Evolutionary conservation across 1,140 invertebrate species (phyloP).

Genomic region (Bursaphelenchus mucronatus): DNA sequence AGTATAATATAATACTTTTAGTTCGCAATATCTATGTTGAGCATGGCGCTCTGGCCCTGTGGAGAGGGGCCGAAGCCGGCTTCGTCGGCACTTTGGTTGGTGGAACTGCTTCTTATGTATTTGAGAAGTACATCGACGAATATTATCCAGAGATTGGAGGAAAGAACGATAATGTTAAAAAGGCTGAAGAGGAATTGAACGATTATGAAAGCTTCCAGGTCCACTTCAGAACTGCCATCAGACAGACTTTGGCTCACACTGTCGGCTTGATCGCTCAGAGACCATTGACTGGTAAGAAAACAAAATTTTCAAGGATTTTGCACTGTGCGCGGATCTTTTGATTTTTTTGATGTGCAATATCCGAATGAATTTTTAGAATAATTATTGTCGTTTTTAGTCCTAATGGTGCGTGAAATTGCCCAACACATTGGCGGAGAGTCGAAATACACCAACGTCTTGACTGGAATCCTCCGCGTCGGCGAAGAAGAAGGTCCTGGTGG

Average conservation of each 20-base stretch:
- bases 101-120: constrained; percentile 18
- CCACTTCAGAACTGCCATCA: constrained; percentile 42
- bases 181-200: constrained; percentile 45
- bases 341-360: neutral
- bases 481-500: constrained; percentile 50
- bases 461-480: constrained; percentile 41
- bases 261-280: constrained; percentile 1
- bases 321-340: neutral
- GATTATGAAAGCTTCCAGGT: constrained; percentile 38
- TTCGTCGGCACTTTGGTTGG: constrained; percentile 25
- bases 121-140: constrained; percentile 48
- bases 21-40: constrained; percentile 41
- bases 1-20: constrained; percentile 14
- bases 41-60: constrained; percentile 33
- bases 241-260: constrained; percentile 23
- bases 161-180: constrained; percentile 32
- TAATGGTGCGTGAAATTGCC: constrained; percentile 57
- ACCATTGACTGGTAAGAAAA: constrained; percentile 41
- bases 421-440: constrained; percentile 52
- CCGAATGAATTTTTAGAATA: neutral
- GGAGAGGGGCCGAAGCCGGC: constrained; percentile 37
- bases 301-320: neutral
- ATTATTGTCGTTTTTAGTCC: constrained; percentile 30
- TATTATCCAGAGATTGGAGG: constrained; percentile 55
- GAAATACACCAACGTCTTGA: constrained; percentile 43